These are phyloP conservation scores for Hyles euphorbiae DNA, from an alignment of 1,140 invertebrate species.

Conservation along the genomic window DNA sequence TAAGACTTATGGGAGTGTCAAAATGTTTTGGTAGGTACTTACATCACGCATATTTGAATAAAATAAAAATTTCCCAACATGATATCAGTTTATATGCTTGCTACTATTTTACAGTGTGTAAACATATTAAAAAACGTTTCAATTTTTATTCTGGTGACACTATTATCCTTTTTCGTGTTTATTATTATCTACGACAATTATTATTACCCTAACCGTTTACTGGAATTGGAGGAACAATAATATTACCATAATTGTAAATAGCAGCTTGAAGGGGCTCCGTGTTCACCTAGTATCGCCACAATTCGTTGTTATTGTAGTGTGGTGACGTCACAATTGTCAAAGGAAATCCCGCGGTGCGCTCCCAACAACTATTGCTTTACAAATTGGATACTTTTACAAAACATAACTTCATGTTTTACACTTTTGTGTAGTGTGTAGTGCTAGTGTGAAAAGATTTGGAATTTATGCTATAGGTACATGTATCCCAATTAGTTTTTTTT, in stretches of 20 bases:
- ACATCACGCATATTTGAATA: no score
- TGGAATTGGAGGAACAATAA: constrained; percentile 44
- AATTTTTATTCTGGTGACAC: not conserved
- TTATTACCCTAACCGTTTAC: constrained; percentile 31
- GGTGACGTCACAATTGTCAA: constrained; percentile 26
- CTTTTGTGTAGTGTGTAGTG: no score
- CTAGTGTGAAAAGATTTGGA: no score
- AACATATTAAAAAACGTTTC: no score
- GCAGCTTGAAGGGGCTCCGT: constrained; percentile 30
- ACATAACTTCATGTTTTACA: constrained; percentile 4
- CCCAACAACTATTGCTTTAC: constrained; percentile 16
- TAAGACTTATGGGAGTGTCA: no score
- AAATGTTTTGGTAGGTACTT: no score
- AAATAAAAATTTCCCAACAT: no score
- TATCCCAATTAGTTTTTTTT: not conserved
- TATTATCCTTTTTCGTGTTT: not conserved
- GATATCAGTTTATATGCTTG: no score
- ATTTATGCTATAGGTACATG: not conserved
- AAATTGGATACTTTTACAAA: constrained; percentile 20
- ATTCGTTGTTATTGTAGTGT: constrained; percentile 36
- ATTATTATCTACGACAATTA: constrained; percentile 4
- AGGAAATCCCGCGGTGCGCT: constrained; percentile 38
- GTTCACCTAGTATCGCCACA: constrained; percentile 15
- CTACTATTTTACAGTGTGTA: no score
- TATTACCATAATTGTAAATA: constrained; percentile 51